Base-by-base conservation (phyloP, 2,797 vertebrate genomes). In the Pelochelys cantorii region DNA sequence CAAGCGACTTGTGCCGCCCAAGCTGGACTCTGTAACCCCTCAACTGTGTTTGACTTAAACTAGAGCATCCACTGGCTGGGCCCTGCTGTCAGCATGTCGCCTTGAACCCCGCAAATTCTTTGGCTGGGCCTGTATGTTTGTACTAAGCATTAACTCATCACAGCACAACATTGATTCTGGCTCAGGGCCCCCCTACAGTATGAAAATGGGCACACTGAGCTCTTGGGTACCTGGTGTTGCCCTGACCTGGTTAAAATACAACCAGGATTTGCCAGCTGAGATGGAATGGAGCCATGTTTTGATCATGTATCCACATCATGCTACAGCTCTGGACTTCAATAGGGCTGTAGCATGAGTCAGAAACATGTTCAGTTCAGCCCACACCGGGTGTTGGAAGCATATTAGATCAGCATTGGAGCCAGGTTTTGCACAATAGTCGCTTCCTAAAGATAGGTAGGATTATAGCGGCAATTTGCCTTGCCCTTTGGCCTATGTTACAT, bases 211-310 rank as follows among this genome's bases (percentile, higher is more conserved):
- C 89, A 53, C 83, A 15, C 23, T n/a, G 81, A 17, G 83, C 91
- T 85, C 54, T 57, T 81, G 90, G 81, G 90, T 79, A 77, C 0
- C 2, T 91, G 93, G 56, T 88, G 82, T 54, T 3, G 22, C 68
- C 87, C 90, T 85, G 94, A 90, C 92, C 80, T 0, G 3, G 42
- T 57, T 60, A 53, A 94, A 92, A 95, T 59, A 75, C 0, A 48
- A 83, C 93, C 85, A 42, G 54, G 11, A 85, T 86, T 31, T 85
- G 79, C 62, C 90, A 90, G 79, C 23, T 0, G 83, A 94, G 57
- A 57, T 84, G 86, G 84, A 90, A 86, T 84, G 86, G 86, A 92
- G 52, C 86, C 92, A 75, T 79, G 60, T 81, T 93, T 92, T 8
- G 78, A 71, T 48, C 31, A n/a, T 2, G 7, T 34, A 84, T 79